Percentiles rank a stretch among this genome's conserved stretches.
These are phyloP conservation scores for Thamnaconus septentrionalis DNA, from an alignment of 2,113 vertebrate genomes.

Conservation along the genomic window DNA sequence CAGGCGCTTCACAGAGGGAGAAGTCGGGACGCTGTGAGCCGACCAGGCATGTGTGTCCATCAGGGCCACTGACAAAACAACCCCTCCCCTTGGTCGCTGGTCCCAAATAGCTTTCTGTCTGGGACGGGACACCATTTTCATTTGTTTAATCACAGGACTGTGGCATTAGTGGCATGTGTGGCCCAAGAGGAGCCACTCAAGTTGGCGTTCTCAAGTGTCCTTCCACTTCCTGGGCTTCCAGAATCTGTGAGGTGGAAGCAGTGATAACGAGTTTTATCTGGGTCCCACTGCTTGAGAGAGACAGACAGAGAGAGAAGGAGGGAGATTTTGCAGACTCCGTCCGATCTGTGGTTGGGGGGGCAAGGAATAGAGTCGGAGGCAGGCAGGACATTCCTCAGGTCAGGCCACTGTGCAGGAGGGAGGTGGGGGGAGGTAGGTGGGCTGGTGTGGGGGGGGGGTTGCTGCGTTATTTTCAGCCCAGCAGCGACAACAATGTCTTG, in stretches of 20 bases:
- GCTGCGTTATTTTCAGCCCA: neutral
- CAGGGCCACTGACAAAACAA: slow-evolving; percentile 46
- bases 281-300: neutral
- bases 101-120: neutral
- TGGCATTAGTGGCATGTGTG: neutral
- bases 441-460: neutral
- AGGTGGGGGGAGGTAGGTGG: slow-evolving; percentile 23
- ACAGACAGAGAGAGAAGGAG: slow-evolving; percentile 6
- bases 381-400: slow-evolving; percentile 45
- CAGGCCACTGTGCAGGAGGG: slow-evolving; percentile 57
- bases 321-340: slow-evolving; percentile 37
- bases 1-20: slow-evolving; percentile 13
- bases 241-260: neutral
- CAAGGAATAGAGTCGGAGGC: neutral
- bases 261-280: slow-evolving; percentile 6
- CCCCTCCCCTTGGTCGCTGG: neutral
- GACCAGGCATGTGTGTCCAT: slow-evolving; percentile 28
- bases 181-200: neutral
- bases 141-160: neutral
- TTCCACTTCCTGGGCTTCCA: neutral
- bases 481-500: neutral
- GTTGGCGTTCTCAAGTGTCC: slow-evolving; percentile 2
- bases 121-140: neutral
- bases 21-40: slow-evolving; percentile 36
- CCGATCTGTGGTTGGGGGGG: slow-evolving; percentile 18